Base-by-base conservation (phyloP, 2,113 vertebrate genomes). In the Oreochromis niloticus region DNA sequence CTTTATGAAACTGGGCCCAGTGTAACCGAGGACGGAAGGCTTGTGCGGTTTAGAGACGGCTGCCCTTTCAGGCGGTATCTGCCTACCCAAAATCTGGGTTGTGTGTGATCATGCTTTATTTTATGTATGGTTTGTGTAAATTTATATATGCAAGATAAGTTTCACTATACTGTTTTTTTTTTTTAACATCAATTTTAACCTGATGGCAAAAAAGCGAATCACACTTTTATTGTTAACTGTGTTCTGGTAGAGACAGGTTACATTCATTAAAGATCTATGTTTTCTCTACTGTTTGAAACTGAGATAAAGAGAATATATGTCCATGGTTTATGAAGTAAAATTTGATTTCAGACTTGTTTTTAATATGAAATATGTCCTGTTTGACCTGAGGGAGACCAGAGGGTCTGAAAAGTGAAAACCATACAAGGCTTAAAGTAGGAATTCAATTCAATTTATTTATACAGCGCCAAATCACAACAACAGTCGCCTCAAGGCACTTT, bases 21-120 rank as follows among this genome's bases (percentile, higher is more conserved):
- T 30, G 2, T 16, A 2, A 59, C 7, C 13, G 27, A 57, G 56
- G 24, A 2, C 24, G 2, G 56, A 0, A 59, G 56, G 13, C 56
- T 59, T 32, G 27, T 30, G 7, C 0, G 27, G 27, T 16, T 59
- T 59, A 30, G 56, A 59, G 13, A 16, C 0, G 0, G 56, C 13
- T 59, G 13, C 10, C 39, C 39, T 41, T 11, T 43, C 10, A 41
- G 41, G 41, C 11, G 4, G 4, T 41, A 41, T 12, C 41, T 41
- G 41, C 56, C 56, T 59, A 16, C 13, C 0, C 27, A 59, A 32
- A 63, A 1, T 11, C 59, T 36, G 30, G 0, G 59, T 61, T 36
- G 30, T 19, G 59, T 63, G 59, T 1, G 6, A 34, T 63, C 9
- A 1, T 19, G 59, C 16, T 63, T 63, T 19, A 19, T 34, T 63